Base-by-base conservation (phyloP, 2,113 vertebrate species). In the Prionailurus viverrinus region DNA sequence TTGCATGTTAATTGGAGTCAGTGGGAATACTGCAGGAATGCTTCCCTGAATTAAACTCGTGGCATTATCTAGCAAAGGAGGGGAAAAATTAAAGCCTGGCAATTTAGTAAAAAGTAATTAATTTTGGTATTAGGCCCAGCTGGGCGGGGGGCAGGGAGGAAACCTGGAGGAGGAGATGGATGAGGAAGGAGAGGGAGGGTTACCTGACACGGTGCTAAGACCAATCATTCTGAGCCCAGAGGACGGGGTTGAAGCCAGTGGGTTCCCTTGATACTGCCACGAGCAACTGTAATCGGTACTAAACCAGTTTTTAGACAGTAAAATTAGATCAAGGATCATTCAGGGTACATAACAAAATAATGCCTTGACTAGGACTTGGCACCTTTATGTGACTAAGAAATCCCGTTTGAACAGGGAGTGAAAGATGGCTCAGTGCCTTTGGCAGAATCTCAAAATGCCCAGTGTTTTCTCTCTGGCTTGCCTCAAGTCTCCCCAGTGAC, bases 1-100 rank as follows among this genome's bases (percentile, higher is more conserved):
- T 86, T 95, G 68, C 41, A 91, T 69, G 88, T 90, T 96, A 97
- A 94, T 94, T 97, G 87, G 90, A 97, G 45, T 96, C 91, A 66
- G 63, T 95, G 95, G 97, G 92, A 96, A 96, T 94, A 90, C 80
- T 78, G 16, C 6, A 68, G 51, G 23, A 92, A 94, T 84, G 58
- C 53, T 68, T 89, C 69, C 65, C 36, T 96, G 92, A 74, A 78
- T 94, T 96, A 83, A 91, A 95, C 45, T 94, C 36, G 33, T 53
- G 12, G 73, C 71, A 18, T 48, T 84, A 93, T 48, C 45, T 73
- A 79, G 51, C 55, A 92, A 74, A 81, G 89, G 33, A 71, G 6
- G 58, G 31, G 11, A 3, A 68, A 82, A 78, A 83, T 45, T n/a
- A 68, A 91, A 92, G 33, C 23, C 68, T 91, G 63, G 36, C 68